Evolutionary conservation across 2,113 vertebrate species (phyloP).

Genomic region (Gasterosteus aculeatus): DNA sequence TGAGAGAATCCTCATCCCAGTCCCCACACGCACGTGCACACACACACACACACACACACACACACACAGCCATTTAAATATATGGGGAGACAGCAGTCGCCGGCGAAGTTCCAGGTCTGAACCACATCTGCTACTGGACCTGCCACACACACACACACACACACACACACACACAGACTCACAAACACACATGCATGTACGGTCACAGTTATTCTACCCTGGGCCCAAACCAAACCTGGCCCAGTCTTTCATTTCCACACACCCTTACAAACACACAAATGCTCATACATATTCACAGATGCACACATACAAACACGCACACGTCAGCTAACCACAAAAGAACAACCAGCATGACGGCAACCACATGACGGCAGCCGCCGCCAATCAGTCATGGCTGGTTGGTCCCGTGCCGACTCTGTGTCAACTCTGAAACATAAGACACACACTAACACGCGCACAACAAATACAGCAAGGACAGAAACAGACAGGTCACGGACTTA

Average conservation of each 20-base stretch:
- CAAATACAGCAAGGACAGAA: constrained; percentile 53
- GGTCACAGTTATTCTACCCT: constrained; percentile 52
- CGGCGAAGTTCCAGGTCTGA: constrained; percentile 72
- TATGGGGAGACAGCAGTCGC: constrained; percentile 73
- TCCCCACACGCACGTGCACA: constrained; percentile 17
- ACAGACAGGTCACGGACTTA: constrained; percentile 66
- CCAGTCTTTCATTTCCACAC: constrained; percentile 55
- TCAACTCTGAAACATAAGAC: constrained; percentile 73
- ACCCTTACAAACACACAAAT: constrained; percentile 53
- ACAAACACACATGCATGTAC: constrained; percentile 32
- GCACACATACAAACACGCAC: constrained; percentile 41
- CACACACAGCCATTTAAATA: constrained; percentile 71
- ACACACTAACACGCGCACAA: constrained; percentile 55
- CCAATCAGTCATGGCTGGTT: constrained; percentile 79
- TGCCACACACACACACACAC: constrained; percentile 60
- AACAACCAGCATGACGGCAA: constrained; percentile 59
- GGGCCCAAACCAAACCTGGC: constrained; percentile 63
- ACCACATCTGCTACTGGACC: constrained; percentile 80
- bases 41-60: constrained; percentile 35
- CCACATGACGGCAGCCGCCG: constrained; percentile 69
- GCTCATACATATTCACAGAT: constrained; percentile 49
- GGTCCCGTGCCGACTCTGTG: constrained; percentile 68
- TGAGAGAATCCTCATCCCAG: constrained; percentile 76
- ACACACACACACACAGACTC: constrained; percentile 24
- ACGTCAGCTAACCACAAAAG: constrained; percentile 71